Evolutionary conservation across 2,888 invertebrate genomes (phyloP).

Genomic region (Cheilosia vernalis): DNA sequence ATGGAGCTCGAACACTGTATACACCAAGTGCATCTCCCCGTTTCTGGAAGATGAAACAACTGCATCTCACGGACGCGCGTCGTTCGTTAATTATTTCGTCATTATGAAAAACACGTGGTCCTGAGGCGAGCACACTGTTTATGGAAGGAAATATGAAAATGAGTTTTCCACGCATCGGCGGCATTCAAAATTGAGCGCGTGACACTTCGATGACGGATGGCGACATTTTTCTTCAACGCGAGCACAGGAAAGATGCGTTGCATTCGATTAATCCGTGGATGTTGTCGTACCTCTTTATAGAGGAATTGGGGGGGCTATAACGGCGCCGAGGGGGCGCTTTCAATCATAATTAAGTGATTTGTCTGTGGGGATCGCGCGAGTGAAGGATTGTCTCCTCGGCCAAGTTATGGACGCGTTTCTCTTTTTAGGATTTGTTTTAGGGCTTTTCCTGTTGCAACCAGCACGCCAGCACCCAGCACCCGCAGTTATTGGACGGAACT

Average conservation of each 20-base stretch:
- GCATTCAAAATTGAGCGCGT: conserved; percentile 81
- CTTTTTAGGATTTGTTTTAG: conserved; percentile 60
- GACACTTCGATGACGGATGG: conserved; percentile 74
- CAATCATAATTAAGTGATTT: conserved; percentile 82
- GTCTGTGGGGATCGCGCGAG: conserved; percentile 77
- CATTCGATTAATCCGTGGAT: conserved; percentile 63
- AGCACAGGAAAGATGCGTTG: conserved; percentile 58
- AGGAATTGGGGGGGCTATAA: conserved; percentile 39
- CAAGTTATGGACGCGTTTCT: conserved; percentile 67
- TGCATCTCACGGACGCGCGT: conserved; percentile 65
- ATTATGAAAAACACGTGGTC: conserved; percentile 83
- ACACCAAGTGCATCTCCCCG: background rate
- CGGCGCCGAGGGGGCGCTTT: conserved; percentile 76
- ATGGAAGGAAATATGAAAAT: conserved; percentile 78
- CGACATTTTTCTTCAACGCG: conserved; percentile 66
- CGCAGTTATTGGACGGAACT: conserved; percentile 27
- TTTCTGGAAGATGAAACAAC: conserved; percentile 48
- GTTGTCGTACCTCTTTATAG: background rate
- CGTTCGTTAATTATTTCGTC: conserved; percentile 79
- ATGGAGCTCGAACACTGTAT: background rate
- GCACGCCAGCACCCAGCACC: background rate
- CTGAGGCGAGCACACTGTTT: conserved; percentile 3
- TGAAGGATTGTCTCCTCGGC: conserved; percentile 66
- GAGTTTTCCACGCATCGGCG: conserved; percentile 83
- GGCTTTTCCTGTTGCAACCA: conserved; percentile 16